Evolutionary conservation across 2,888 invertebrate genomes (phyloP).

Genomic region (Cheilosia impressa): DNA sequence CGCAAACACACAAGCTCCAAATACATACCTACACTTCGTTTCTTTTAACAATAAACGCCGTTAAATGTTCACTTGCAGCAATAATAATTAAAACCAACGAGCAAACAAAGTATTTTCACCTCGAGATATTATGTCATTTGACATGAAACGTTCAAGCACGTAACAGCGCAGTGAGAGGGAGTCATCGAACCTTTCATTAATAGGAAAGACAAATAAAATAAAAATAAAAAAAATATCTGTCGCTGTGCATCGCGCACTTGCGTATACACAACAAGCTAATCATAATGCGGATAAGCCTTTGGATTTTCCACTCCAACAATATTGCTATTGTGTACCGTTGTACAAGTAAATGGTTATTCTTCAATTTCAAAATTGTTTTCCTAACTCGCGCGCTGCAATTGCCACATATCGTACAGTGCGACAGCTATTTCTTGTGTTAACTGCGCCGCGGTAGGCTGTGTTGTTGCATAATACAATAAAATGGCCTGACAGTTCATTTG

Average conservation of each 20-base stretch:
- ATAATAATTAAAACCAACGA: conserved; percentile 5
- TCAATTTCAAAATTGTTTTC: conserved; percentile 69
- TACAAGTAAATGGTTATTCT: conserved; percentile 27
- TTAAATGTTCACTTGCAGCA: background rate
- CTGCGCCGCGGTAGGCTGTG: background rate
- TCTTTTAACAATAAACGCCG: background rate
- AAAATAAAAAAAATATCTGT: conserved; percentile 58
- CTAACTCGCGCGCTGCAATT: conserved; percentile 32
- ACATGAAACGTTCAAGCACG: conserved; percentile 66
- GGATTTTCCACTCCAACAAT: conserved; percentile 54
- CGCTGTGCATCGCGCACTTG: conserved; percentile 56
- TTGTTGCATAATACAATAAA: background rate
- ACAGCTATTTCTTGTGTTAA: conserved; percentile 29
- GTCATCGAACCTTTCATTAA: conserved; percentile 73
- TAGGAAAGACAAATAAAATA: conserved; percentile 66
- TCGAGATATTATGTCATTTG: conserved; percentile 57
- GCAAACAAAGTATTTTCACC: conserved; percentile 28
- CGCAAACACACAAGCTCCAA: background rate
- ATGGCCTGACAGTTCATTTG: background rate
- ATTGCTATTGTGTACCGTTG: conserved; percentile 1
- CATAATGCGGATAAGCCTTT: conserved; percentile 27
- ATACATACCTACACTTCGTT: background rate
- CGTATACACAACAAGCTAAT: conserved; percentile 41
- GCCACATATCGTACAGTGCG: conserved; percentile 9
- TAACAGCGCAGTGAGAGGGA: conserved; percentile 46